Conservation (phyloP, 2,113 vertebrate species). For the Leptobrachium leishanense region DNA sequence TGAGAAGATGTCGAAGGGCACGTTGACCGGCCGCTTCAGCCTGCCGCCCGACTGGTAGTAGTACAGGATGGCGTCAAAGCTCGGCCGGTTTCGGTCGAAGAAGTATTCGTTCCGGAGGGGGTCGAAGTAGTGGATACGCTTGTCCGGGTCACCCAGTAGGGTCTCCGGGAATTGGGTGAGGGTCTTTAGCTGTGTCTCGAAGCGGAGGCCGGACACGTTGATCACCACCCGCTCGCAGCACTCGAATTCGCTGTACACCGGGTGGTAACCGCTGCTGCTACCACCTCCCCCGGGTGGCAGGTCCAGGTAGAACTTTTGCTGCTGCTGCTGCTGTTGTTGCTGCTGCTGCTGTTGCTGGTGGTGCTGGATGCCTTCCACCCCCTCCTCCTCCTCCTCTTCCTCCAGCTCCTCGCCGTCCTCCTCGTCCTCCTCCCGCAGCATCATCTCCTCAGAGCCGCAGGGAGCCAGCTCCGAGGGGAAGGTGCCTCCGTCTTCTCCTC, state of each 20-base stretch:
- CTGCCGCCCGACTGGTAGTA: slow-evolving; percentile 90
- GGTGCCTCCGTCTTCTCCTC: slow-evolving; percentile 60
- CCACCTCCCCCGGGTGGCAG: slow-evolving; percentile 72
- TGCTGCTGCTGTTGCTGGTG: too few species aligned
- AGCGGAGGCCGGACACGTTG: slow-evolving; percentile 93
- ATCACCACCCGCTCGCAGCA: slow-evolving; percentile 96
- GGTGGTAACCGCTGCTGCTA: slow-evolving; percentile 81
- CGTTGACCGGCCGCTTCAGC: slow-evolving; percentile 91
- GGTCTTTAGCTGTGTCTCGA: slow-evolving; percentile 94
- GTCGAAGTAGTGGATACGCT: slow-evolving; percentile 92
- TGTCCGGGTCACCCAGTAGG: slow-evolving; percentile 87
- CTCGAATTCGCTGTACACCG: slow-evolving; percentile 83
- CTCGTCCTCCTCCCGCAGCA: slow-evolving; percentile 84
- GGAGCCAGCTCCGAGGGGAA: slow-evolving; percentile 90
- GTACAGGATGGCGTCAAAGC: slow-evolving; percentile 96
- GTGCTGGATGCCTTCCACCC: too few species aligned
- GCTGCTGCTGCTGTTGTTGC: slow-evolving; percentile 13
- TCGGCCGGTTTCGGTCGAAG: slow-evolving; percentile 93
- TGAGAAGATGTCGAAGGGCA: slow-evolving; percentile 94
- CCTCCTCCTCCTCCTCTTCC: slow-evolving; percentile 23
- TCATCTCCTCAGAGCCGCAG: slow-evolving; percentile 91
- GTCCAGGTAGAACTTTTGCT: slow-evolving; percentile 72
- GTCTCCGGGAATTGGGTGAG: slow-evolving; percentile 96
- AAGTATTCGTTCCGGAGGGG: slow-evolving; percentile 97
- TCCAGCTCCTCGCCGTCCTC: slow-evolving; percentile 80